These are phyloP conservation scores for Unio pictorum DNA, from an alignment of 2,888 invertebrate genomes.

Conservation along the genomic window DNA sequence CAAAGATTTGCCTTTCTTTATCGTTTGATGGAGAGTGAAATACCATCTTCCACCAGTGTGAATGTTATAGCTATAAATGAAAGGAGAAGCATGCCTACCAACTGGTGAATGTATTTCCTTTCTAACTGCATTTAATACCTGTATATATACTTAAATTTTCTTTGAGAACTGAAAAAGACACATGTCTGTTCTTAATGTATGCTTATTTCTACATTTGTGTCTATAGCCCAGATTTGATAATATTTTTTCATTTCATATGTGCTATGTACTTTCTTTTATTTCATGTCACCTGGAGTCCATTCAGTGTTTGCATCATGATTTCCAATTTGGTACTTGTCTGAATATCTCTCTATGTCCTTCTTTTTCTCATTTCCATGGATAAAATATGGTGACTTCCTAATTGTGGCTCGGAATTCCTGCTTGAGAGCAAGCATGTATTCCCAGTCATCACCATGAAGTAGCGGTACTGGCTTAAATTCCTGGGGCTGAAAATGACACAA, in stretches of 20 bases:
- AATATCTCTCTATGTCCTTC: constrained; percentile 71
- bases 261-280: background rate
- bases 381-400: constrained; percentile 68
- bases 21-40: too few relatives aligned
- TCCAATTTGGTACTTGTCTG: constrained; percentile 71
- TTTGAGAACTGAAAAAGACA: too few relatives aligned
- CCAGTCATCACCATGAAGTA: constrained; percentile 63
- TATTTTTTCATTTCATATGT: background rate
- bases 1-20: too few relatives aligned
- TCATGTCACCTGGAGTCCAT: constrained; percentile 54
- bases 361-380: constrained; percentile 51
- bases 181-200: too few relatives aligned
- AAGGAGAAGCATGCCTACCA: too few relatives aligned
- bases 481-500: constrained; percentile 57
- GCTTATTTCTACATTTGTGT: too few relatives aligned
- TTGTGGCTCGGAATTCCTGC: constrained; percentile 67
- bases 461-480: constrained; percentile 73
- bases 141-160: too few relatives aligned
- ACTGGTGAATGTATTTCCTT: too few relatives aligned
- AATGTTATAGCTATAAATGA: too few relatives aligned
- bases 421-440: constrained; percentile 70
- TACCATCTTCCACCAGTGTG: too few relatives aligned
- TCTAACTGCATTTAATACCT: too few relatives aligned
- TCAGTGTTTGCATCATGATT: constrained; percentile 39
- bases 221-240: too few relatives aligned